Conservation (phyloP, 2,113 vertebrate species). For the Cephalopholis sonnerati region DNA sequence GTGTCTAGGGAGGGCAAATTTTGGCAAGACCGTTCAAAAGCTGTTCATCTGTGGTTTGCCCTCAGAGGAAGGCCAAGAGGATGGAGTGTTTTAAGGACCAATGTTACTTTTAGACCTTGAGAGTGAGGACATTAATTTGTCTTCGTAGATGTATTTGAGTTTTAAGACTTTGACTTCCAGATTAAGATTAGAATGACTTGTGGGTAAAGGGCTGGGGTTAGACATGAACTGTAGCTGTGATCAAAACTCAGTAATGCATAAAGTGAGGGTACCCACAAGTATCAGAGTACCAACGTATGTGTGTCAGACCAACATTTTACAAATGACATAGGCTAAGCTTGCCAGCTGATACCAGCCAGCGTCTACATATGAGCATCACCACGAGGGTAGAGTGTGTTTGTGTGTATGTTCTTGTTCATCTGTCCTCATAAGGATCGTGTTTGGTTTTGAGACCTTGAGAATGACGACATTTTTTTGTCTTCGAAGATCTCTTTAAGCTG, state of each 20-base stretch:
- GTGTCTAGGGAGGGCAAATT: background rate
- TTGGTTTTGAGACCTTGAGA: no score
- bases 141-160: background rate
- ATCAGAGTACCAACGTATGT: no score
- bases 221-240: background rate
- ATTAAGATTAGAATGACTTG: background rate
- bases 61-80: background rate
- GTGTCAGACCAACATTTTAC: no score
- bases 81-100: constrained; percentile 5
- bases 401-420: no score
- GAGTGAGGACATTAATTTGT: background rate
- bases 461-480: background rate
- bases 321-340: no score
- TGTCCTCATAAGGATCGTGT: no score
- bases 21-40: constrained; percentile 26
- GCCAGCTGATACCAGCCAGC: no score
- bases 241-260: no score
- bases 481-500: background rate
- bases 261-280: no score
- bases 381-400: no score
- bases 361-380: no score
- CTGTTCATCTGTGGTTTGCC: constrained; percentile 18
- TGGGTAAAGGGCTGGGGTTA: background rate
- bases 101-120: background rate
- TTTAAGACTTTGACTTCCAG: background rate